A percentile compares a stretch with the other conserved stretches of the same genome.
phyloP scores from a whole-genome alignment of 2,797 vertebrate species.

The Clarias platycephalus region DNA sequence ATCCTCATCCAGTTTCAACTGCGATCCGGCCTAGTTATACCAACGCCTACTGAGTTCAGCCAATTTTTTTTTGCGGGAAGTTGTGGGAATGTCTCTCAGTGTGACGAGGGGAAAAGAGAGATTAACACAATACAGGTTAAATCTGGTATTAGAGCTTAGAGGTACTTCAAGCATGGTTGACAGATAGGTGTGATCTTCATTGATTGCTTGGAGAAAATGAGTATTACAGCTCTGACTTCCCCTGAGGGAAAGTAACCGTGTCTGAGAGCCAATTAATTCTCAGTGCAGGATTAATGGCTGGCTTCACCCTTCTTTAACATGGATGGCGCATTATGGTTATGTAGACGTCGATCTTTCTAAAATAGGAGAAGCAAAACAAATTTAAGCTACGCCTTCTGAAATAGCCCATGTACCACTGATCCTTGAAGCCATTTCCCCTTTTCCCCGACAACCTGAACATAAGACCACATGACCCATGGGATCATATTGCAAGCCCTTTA shows the following conservation, averaged over 20 bases:
- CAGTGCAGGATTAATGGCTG: conserved; percentile 20
- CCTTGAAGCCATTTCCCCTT: conserved; percentile 12
- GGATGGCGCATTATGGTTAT: not conserved
- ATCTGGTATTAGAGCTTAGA: not conserved
- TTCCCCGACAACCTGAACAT: not conserved
- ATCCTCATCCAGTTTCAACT: no score
- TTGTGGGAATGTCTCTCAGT: no score
- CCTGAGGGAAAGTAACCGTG: conserved; percentile 30
- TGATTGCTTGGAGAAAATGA: conserved; percentile 27
- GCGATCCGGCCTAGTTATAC: no score
- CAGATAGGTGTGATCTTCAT: conserved; percentile 22
- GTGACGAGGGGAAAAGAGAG: not conserved
- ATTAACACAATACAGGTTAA: not conserved
- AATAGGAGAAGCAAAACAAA: conserved; percentile 14
- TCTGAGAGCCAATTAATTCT: conserved; percentile 31
- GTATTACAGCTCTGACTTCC: conserved; percentile 18
- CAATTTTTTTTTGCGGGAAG: no score
- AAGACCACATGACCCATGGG: conserved; percentile 15
- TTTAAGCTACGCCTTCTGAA: not conserved
- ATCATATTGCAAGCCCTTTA: conserved; percentile 36
- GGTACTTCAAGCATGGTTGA: not conserved
- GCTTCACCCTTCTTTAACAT: conserved; percentile 10
- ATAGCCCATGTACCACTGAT: not conserved
- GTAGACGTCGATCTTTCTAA: conserved; percentile 1
- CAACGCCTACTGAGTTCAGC: no score